Evolutionary conservation across 92 coral and sea anemone genomes (phyloP).

Genomic region (Actinostola sp.): DNA sequence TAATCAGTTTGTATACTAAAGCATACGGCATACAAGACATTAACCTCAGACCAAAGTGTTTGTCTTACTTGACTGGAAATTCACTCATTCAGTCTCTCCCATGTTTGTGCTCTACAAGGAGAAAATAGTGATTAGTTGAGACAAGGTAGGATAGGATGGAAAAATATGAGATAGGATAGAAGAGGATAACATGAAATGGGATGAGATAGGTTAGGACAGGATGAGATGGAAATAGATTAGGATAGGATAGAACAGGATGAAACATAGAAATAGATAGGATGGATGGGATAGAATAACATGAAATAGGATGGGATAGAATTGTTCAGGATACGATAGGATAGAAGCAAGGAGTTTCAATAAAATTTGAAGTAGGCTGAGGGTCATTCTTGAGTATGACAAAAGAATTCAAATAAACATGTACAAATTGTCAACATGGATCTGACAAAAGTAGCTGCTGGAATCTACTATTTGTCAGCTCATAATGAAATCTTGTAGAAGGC

Average conservation of each 20-base stretch:
- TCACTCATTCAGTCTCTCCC: background rate
- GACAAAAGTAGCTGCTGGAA: too few relatives aligned
- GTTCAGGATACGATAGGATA: too few relatives aligned
- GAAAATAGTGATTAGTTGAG: background rate
- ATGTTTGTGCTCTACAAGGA: background rate
- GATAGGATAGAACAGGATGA: background rate
- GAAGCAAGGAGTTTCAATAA: too few relatives aligned
- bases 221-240: background rate
- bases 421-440: too few relatives aligned
- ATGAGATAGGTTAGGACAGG: background rate
- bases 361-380: too few relatives aligned
- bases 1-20: slow-evolving; percentile 5
- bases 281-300: too few relatives aligned
- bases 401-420: too few relatives aligned
- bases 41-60: background rate
- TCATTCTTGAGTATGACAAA: too few relatives aligned
- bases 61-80: slow-evolving; percentile 3
- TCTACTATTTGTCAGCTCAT: too few relatives aligned
- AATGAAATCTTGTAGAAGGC: too few relatives aligned
- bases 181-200: too few relatives aligned
- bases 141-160: background rate
- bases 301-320: background rate
- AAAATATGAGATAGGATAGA: background rate
- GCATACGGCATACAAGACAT: background rate
- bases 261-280: too few relatives aligned